Evolutionary conservation across 2,888 invertebrate genomes (phyloP), one percentile per base, ranked within the genome.

Genomic region (Pandemis heparana): DNA sequence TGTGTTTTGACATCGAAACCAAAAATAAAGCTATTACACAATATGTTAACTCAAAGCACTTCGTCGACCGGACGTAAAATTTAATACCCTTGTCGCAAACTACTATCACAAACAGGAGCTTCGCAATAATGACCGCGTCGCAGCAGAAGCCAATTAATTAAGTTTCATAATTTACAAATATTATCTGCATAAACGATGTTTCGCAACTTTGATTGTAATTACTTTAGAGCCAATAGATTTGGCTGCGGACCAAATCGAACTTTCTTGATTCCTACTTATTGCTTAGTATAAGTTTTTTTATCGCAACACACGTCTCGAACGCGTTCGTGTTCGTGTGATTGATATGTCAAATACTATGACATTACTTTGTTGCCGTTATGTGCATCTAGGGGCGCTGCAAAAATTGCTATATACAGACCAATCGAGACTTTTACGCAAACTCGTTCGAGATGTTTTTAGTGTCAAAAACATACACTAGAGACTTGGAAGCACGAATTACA

Each of bases 131-230:
- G 63, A 59, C 59, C 59, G 32, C 68, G 73, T 39, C 59, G 43
- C 14, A 43, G 63, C 51, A 67, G 32, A 38, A 72, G 53, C 53
- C 67, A 72, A 46, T 72, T 72, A 67, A 67, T 53, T 62, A 62
- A 4, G 51, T 51, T 67, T 72, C 53, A 5, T 9, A 72, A 62
- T 63, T 16, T 53, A 66, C 66, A 39, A 9, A 16, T 46, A 48
- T 56, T 56, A 67, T 72, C 53, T 56, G 46, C 32, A 62, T 32
- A 46, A 62, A 23, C 51, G n/a, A 51, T 41, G 12, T 61, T 23
- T 51, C 60, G 65, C 41, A 66, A 66, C 12, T 39, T 32, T 32
- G 23, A 32, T 32, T 65, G 61, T 66, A 51, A 71, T 71, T 65
- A 64, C 39, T 65, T 60, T 23, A 38, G 41, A 59, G 46, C 39